Base-by-base conservation (phyloP, 2,797 vertebrate species). In the Sitta carolinensis region DNA sequence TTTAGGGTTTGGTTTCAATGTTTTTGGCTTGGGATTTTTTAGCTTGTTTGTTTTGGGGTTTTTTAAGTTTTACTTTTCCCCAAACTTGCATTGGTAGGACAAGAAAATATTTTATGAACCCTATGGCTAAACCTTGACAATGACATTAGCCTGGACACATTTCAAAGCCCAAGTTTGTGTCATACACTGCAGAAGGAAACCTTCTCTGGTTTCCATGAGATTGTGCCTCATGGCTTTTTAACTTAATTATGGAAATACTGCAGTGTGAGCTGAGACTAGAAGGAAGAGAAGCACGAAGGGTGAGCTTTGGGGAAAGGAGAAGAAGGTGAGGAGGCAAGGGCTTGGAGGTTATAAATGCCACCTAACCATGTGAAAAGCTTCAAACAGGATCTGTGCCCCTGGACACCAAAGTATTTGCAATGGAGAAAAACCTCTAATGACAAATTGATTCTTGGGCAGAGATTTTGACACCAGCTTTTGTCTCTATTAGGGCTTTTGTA, bases 1-100 rank as follows among this genome's bases (percentile, higher is more conserved):
- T 17, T 26, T 20, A 14, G 4, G 11, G 13, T 50, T 45, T 38
- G 32, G 11, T 7, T 38, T 26, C 0, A 0, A 14, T 3, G 0
- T 5, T 36, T 19, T 19, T 63, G 6, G 4, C 36, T 29, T 34
- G 5, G 30, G 0, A 0, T 4, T 15, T 45, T 72, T 73, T 25
- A 11, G 2, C 19, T 59, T 38, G 17, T 47, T 70, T 68, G 23
- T 19, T 50, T 38, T 58, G 22, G 8, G 16, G 36, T 47, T 75
- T 7, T 25, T n/a, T 0, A 32, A 48, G 13, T 27, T 70, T 58
- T 18, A 2, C 0, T 16, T 79, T 51, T 3, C 0, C 16, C 16
- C 45, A 40, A 38, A 23, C 13, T 73, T 82, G 7, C 32, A 8
- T 45, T 75, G 76, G 11, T 81, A 30, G n/a, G 9, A 55, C 17